These are phyloP conservation scores for Nothocercus nigrocapillus DNA, from an alignment of 2,113 vertebrate genomes.

Conservation along the genomic window DNA sequence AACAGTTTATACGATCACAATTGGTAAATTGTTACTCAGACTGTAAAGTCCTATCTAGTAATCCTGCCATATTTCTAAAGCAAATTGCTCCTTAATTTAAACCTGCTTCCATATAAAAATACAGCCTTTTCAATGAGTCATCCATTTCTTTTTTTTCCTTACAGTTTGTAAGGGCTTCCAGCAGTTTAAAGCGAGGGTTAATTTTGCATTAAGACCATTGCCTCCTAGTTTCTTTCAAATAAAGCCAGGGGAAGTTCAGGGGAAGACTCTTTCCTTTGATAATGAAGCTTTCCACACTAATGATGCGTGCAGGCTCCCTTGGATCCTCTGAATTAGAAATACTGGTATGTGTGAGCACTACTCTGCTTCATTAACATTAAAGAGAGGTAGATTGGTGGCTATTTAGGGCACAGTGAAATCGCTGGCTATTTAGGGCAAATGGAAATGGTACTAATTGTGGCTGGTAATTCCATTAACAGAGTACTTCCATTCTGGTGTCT, in stretches of 20 bases:
- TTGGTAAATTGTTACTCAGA: slow-evolving; percentile 50
- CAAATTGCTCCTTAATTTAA: slow-evolving; percentile 70
- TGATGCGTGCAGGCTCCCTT: slow-evolving; percentile 82
- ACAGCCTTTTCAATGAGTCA: slow-evolving; percentile 14
- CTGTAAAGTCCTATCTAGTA: slow-evolving; percentile 44
- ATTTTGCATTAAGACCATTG: slow-evolving; percentile 76
- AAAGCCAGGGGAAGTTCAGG: slow-evolving; percentile 78
- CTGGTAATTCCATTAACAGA: slow-evolving; percentile 72
- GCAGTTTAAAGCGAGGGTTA: slow-evolving; percentile 73
- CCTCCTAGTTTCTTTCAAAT: slow-evolving; percentile 81
- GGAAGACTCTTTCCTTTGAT: slow-evolving; percentile 75
- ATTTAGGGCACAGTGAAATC: slow-evolving; percentile 83
- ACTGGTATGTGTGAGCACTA: slow-evolving; percentile 42
- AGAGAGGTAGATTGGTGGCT: slow-evolving; percentile 83
- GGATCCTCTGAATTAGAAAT: slow-evolving; percentile 83
- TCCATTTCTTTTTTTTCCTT: slow-evolving; percentile 4
- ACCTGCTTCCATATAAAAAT: slow-evolving; percentile 58
- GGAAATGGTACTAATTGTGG: slow-evolving; percentile 81
- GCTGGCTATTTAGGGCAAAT: slow-evolving; percentile 84
- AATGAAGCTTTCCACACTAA: slow-evolving; percentile 82
- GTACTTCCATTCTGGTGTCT: slow-evolving; percentile 66
- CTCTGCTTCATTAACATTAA: slow-evolving; percentile 84
- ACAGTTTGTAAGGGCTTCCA: slow-evolving; percentile 31
- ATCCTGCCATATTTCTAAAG: slow-evolving; percentile 67
- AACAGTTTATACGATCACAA: slow-evolving; percentile 44